Percentiles rank a stretch among this genome's conserved stretches.
Conservation (phyloP, 2,888 invertebrate genomes). For the Lycia hirtaria region DNA sequence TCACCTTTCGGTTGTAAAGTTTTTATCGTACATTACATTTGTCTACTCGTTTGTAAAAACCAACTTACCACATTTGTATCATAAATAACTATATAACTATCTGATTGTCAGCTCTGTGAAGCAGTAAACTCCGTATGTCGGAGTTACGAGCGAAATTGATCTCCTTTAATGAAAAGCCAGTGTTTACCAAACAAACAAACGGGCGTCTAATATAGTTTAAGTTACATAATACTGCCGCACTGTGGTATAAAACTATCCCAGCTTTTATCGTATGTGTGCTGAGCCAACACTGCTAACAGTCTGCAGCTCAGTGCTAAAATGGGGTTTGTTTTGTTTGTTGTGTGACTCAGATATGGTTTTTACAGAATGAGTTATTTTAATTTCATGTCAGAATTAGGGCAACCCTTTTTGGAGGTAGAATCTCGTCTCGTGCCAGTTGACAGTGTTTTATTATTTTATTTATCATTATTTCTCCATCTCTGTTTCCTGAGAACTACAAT, state of each 20-base stretch:
- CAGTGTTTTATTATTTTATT: too few relatives aligned
- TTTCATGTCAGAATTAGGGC: not conserved
- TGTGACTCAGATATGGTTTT: not conserved
- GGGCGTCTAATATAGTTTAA: constrained; percentile 23
- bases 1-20: too few relatives aligned
- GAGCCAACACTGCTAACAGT: constrained; percentile 20
- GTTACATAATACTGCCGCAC: constrained; percentile 21
- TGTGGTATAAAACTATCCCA: constrained; percentile 23
- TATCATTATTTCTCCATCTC: too few relatives aligned
- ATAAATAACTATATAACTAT: not conserved
- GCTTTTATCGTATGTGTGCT: constrained; percentile 26
- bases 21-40: too few relatives aligned
- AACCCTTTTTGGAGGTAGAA: not conserved
- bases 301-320: not conserved
- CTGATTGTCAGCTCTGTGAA: not conserved
- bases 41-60: too few relatives aligned
- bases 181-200: constrained; percentile 26
- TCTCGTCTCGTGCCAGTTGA: not conserved
- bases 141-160: constrained; percentile 18
- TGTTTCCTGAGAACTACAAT: too few relatives aligned
- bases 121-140: not conserved
- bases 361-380: not conserved
- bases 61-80: too few relatives aligned
- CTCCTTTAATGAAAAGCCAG: constrained; percentile 15
- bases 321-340: not conserved